phyloP scores from a whole-genome alignment of 2,113 vertebrate species.

The Osmerus eperlanus region DNA sequence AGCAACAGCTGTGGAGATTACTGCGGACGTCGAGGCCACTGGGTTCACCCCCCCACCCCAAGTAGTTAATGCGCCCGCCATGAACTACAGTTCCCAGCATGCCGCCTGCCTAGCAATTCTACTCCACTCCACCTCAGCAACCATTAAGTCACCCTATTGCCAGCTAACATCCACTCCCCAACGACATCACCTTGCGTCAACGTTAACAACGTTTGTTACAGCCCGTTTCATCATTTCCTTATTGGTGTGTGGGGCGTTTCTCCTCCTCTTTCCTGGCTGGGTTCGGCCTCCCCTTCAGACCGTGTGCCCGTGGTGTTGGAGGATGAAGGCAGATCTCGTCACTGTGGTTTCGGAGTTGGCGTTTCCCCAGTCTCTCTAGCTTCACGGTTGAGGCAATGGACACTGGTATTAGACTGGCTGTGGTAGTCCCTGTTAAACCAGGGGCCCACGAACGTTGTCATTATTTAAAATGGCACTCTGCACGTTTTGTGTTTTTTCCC shows the following conservation, averaged over 20 bases:
- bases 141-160: background rate
- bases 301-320: constrained; percentile 7
- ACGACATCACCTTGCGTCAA: too few relatives aligned
- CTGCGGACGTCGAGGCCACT: constrained; percentile 15
- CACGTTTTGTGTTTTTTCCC: constrained; percentile 17
- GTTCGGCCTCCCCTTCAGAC: constrained; percentile 4
- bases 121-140: background rate
- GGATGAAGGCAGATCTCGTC: constrained; percentile 10
- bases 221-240: constrained; percentile 6
- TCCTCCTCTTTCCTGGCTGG: background rate
- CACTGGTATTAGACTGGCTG: constrained; percentile 43
- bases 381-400: constrained; percentile 38
- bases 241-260: background rate
- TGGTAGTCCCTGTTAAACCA: constrained; percentile 33
- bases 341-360: constrained; percentile 46
- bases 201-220: constrained; percentile 2
- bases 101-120: background rate
- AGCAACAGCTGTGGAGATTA: constrained; percentile 31
- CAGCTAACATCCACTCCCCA: background rate
- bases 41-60: constrained; percentile 16
- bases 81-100: background rate
- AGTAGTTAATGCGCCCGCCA: constrained; percentile 6
- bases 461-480: constrained; percentile 50
- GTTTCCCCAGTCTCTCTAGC: constrained; percentile 25
- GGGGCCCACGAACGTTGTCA: constrained; percentile 43